Conservation (phyloP, 2,113 vertebrate species). For the Catagonus wagneri region DNA sequence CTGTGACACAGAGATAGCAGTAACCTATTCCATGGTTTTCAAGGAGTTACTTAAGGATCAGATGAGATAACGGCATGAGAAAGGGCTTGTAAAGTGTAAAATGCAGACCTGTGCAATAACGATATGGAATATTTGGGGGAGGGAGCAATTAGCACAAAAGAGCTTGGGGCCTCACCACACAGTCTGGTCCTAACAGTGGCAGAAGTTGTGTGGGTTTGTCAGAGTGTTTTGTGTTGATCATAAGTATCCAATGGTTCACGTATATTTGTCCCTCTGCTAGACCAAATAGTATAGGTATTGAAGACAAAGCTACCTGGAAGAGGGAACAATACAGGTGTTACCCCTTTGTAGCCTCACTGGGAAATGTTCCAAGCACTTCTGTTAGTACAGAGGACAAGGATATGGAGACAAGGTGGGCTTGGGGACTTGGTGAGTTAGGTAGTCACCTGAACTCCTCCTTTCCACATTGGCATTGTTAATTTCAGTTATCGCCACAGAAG, state of each 20-base stretch:
- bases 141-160: not conserved
- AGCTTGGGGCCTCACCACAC: fast-evolving
- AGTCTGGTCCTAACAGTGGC: not conserved
- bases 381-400: not conserved
- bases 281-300: not conserved
- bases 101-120: not conserved
- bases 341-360: not conserved
- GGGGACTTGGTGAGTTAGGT: not conserved
- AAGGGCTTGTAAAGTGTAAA: not conserved
- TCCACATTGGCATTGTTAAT: not conserved
- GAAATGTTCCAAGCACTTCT: not conserved
- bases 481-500: not conserved
- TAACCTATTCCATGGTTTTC: not conserved
- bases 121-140: not conserved
- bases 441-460: not conserved
- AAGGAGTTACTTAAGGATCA: not conserved
- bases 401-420: not conserved
- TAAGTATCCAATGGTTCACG: not conserved
- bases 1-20: not conserved
- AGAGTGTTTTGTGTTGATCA: not conserved
- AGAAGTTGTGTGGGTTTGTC: not conserved
- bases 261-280: not conserved
- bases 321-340: not conserved
- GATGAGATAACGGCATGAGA: not conserved
- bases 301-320: not conserved